Base-by-base conservation (phyloP, 2,113 vertebrate genomes). In the Myiopsitta monachus region DNA sequence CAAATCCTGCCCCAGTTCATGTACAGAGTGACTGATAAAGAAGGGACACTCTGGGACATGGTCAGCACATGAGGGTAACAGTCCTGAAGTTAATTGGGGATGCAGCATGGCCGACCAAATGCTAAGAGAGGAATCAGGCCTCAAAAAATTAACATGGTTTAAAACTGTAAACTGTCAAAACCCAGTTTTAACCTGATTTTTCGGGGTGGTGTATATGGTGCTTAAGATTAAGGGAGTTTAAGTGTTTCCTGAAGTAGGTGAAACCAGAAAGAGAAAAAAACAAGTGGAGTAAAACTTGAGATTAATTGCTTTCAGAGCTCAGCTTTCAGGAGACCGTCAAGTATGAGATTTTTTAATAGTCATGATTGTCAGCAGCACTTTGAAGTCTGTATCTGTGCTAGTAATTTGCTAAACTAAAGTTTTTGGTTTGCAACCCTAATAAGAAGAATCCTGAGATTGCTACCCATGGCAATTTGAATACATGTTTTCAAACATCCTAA, bases 1-100 rank as follows among this genome's bases (percentile, higher is more conserved):
- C 9, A 8, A 44, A 16, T 49, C 76, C 72, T 79, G 72, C 73
- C 33, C n/a, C 23, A 15, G 1, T 11, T n/a, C 76, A 7, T 2
- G 5, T 44, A 80, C 64, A n/a, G n/a, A 38, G 68, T 11, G 41
- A 24, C 2, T 2, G 67, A 36, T 51, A 6, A 59, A 43, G 52
- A 51, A 55, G 36, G 52, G 44, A 41, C 5, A 1, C 4, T 1
- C 1, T 30, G 54, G 49, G 57, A 24, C 4, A 2, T 19, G 46
- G 63, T 31, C 0, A 0, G 28, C 1, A 1, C 6, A 4, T 33
- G 79, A 47, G 66, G 36, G 46, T 83, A n/a, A 33, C 55, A 28
- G 74, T 59, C 51, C 52, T 82, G 47, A 62, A 24, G 36, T 30
- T 89, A 64, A 52, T 88, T 22, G 39, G 57, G 28, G 54, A 11